phyloP scores from a whole-genome alignment of 64 coral and sea anemone species.

The Orbicella faveolata region DNA sequence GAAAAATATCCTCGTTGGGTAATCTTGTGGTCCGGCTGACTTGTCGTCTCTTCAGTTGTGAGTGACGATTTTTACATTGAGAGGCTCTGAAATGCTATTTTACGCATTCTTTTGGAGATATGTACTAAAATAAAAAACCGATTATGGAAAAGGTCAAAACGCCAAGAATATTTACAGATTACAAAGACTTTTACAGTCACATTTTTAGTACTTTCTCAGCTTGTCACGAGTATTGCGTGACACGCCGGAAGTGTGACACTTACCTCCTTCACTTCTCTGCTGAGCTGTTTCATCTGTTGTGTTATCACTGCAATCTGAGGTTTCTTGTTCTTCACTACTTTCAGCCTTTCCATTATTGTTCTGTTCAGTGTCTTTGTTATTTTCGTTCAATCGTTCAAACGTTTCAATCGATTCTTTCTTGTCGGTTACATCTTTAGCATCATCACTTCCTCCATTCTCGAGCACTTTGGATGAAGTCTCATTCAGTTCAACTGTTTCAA shows the following conservation, averaged over 20 bases:
- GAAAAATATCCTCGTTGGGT: too few species aligned
- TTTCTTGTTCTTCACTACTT: not conserved
- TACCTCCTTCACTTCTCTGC: slow-evolving; percentile 1
- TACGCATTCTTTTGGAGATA: too few species aligned
- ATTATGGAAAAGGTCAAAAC: too few species aligned
- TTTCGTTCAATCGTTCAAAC: not conserved
- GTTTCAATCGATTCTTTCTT: not conserved
- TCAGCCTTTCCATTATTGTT: slow-evolving; percentile 10
- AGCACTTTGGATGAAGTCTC: not conserved
- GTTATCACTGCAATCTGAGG: not conserved
- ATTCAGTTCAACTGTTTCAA: not conserved
- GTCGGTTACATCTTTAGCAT: not conserved
- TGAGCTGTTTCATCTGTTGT: not conserved
- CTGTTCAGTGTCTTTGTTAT: not conserved
- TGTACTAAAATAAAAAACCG: too few species aligned
- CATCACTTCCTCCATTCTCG: slow-evolving; percentile 17
- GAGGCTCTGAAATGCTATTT: too few species aligned
- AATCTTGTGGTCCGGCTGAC: too few species aligned
- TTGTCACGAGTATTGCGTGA: too few species aligned
- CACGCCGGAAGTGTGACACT: not conserved
- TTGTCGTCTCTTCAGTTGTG: too few species aligned
- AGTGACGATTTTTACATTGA: too few species aligned
- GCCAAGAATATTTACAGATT: too few species aligned
- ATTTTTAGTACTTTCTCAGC: too few species aligned
- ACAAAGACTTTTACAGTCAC: too few species aligned